These are phyloP conservation scores for Euphydryas editha DNA, from an alignment of 2,888 invertebrate genomes.

Conservation along the genomic window DNA sequence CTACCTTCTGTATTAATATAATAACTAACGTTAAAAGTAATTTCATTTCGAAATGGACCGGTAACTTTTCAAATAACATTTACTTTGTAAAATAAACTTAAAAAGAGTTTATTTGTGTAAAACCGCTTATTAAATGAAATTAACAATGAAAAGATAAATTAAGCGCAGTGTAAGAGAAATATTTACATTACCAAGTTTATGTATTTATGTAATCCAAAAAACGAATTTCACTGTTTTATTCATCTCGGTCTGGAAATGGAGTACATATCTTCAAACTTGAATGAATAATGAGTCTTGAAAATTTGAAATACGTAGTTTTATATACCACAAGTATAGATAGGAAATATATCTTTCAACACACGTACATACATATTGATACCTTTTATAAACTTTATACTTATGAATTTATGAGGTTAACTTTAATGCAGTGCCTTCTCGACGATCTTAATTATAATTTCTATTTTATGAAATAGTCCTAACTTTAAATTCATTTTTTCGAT, in stretches of 20 bases:
- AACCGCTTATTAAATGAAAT: no score
- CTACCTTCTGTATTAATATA: no score
- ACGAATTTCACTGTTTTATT: constrained; percentile 10
- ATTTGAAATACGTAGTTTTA: constrained; percentile 10
- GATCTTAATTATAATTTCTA: no score
- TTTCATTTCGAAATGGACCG: no score
- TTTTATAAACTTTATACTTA: neutral
- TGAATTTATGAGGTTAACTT: neutral
- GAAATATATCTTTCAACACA: neutral
- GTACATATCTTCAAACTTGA: constrained; percentile 13
- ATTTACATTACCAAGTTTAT: neutral
- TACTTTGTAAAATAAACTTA: no score
- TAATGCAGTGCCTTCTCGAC: no score
- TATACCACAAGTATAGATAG: neutral
- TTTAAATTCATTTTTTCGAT: no score
- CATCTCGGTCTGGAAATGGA: constrained; percentile 1
- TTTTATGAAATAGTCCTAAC: no score
- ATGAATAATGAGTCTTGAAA: constrained; percentile 22
- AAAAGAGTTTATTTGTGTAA: no score
- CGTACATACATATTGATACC: neutral
- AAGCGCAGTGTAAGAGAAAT: neutral
- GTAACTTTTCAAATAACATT: no score
- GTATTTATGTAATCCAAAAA: neutral
- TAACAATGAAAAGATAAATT: neutral
- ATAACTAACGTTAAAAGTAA: no score